Evolutionary conservation across 1,140 invertebrate genomes (phyloP).

Genomic region (Habropoda laboriosa): DNA sequence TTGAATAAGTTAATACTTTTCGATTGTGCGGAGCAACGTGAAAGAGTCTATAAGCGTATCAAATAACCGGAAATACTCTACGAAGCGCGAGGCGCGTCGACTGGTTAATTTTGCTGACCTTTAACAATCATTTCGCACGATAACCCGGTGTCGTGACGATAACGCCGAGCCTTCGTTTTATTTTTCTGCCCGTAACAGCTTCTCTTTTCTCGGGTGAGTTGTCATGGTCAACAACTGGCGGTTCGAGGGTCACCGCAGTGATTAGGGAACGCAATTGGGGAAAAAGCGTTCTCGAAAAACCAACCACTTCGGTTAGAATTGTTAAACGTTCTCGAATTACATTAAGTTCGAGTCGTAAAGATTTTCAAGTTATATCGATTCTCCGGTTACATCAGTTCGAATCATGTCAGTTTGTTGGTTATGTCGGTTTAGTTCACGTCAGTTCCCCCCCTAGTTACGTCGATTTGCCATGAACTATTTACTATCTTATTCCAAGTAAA

Average conservation of each 20-base stretch:
- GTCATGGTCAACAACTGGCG: not conserved
- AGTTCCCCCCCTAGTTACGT: too few species aligned
- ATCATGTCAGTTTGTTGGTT: not conserved
- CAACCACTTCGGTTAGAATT: not conserved
- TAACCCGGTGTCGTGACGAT: conserved; percentile 24
- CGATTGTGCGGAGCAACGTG: not conserved
- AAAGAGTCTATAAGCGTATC: not conserved
- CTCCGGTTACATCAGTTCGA: not conserved
- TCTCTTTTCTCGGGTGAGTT: not conserved
- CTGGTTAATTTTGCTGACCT: conserved; percentile 32
- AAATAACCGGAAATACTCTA: conserved; percentile 19
- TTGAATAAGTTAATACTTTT: too few species aligned
- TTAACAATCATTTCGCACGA: conserved; percentile 26
- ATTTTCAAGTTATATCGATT: not conserved
- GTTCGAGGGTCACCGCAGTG: conserved; percentile 12
- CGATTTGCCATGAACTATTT: not conserved
- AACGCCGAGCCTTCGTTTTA: conserved; percentile 9
- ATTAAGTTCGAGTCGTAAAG: too few species aligned
- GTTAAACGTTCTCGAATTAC: too few species aligned
- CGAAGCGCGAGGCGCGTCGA: not conserved
- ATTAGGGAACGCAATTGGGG: not conserved
- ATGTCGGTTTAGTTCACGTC: not conserved
- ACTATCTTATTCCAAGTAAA: not conserved
- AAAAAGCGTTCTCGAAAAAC: not conserved
- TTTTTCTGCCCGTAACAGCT: not conserved